Evolutionary conservation across 2,888 invertebrate genomes (phyloP), one percentile per base, ranked within the genome.

Genomic region (Latrodectus hesperus): DNA sequence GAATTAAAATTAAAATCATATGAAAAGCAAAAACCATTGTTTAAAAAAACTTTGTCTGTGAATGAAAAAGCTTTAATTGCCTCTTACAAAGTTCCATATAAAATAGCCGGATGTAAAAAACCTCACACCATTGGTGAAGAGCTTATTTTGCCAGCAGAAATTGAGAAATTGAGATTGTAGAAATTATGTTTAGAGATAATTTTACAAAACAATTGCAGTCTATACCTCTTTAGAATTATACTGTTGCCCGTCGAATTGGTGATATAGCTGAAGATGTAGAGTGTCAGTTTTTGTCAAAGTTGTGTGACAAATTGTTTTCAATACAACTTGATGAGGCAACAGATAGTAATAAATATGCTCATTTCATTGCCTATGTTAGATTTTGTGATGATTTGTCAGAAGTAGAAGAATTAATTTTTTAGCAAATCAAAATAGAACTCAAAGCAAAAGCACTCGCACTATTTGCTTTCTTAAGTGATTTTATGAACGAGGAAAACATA

Each of bases 231-330:
- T 81, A 74, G 74, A 74, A 81, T 81, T 55, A 81, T 74, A 81
- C 74, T 74, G 81, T 81, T 81, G 81, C 73, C 67, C 53, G 67
- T 81, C 81, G 74, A 74, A 81, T 81, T 81, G 81, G 68, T 74
- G 81, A 81, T 81, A 81, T 81, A 81, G 81, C 81, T 81, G 81
- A 81, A 74, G 81, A 81, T 81, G 81, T 81, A 81, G 11, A 81
- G 74, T 81, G 81, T 74, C 67, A 81, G 81, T 74, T 81, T 73
- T 81, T 74, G 53, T 81, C 74, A 74, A 81, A 81, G 74, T 81
- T 81, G 67, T 65, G 81, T 80, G 73, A 80, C 80, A 80, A 77
- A 77, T 77, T 68, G 73, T 73, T 77, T 65, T 67, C 53, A 77
- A 77, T 77, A 12, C 77, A 77, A 3, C 51, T 77, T 1, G 51